Evolutionary conservation across 1,140 invertebrate species (phyloP), one percentile per base, ranked within the genome.

Genomic region (Tetramorium parvispinum): DNA sequence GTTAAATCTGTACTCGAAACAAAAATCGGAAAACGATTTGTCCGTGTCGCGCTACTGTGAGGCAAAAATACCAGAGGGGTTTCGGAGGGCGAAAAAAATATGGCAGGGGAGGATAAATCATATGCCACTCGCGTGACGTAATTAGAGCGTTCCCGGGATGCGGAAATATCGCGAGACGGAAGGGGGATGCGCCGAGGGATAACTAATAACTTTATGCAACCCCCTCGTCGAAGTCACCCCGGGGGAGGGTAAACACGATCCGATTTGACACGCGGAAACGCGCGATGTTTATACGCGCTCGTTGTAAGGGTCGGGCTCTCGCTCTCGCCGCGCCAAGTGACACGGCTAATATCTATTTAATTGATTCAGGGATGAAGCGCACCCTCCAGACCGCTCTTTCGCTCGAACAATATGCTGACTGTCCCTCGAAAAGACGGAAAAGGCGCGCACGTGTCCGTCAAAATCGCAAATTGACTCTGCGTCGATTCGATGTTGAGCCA

Each of bases 181-280:
- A 55, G 77, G 53, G 65, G 65, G 21, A 81, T 43, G 63, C 32
- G 24, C 40, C 24, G 43, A n/a, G n/a, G 63, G 21, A 86, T 71
- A 77, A 94, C 94, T 94, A 94, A 94, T 94, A 94, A 94, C 91
- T 91, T 93, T 93, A 94, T 94, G 94, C 94, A 94, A 93, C 94
- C 94, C 79, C 46, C 65, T n/a, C 76, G 81, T 82, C 32, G 65
- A 55, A 81, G 32, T 57, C 27, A 71, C 51, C 73, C 82, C 68
- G 61, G 82, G 82, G 21, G 21, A 46, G 63, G 91, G 89, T 92
- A 93, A 93, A 92, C 90, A 92, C 40, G 88, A 92, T 92, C 88
- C 78, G 87, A 94, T 94, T 94, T 87, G 92, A 92, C 86, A 92
- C 91, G 92, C 88, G 61, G 59, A 91, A 93, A 88, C 59, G 63